Base-by-base conservation (phyloP, 2,113 vertebrate species). In the Callopanchax toddi region DNA sequence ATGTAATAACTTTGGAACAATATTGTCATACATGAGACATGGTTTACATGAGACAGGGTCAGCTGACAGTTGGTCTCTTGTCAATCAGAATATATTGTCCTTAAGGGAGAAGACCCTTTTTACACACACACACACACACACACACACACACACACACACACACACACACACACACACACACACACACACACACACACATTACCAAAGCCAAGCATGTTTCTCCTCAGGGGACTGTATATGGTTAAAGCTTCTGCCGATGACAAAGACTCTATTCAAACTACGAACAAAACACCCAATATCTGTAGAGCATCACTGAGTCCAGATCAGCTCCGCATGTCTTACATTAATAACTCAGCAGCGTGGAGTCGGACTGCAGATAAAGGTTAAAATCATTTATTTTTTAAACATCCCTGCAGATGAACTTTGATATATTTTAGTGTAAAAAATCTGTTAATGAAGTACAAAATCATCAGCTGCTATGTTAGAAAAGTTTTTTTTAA, bases 31-130 rank as follows among this genome's bases (percentile, higher is more conserved):
- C 68, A 86, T 84, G 71, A 80, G 83, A 37, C 63, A 81, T 52
- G 20, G 11, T 32, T 32, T 57, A 77, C 56, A 70, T 64, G 63
- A 79, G 50, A 80, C 76, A 81, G 83, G 74, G 72, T 82, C 46
- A 65, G 61, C 49, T 86, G 87, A 83, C 72, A 85, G 83, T 76
- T 81, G 51, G 55, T 60, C 59, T 56, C 64, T 76, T 42, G 62
- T 84, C 79, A 78, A 73, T 88, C 66, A 82, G 68, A 26, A 80
- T 82, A 62, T 63, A 57, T 64, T 59, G 26, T 43, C 74, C 81
- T 22, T 6, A n/a, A n/a, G 25, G 72, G 61, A 58, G 45, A 60
- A 65, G 58, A 29, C 74, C 53, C 50, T 4, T 29, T 60, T 64
- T 16, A 16, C 57, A 72, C 46, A 62, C 55, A 29, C 0, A 44